phyloP scores from a whole-genome alignment of 2,113 vertebrate species.

The Zosterops hypoxanthus region DNA sequence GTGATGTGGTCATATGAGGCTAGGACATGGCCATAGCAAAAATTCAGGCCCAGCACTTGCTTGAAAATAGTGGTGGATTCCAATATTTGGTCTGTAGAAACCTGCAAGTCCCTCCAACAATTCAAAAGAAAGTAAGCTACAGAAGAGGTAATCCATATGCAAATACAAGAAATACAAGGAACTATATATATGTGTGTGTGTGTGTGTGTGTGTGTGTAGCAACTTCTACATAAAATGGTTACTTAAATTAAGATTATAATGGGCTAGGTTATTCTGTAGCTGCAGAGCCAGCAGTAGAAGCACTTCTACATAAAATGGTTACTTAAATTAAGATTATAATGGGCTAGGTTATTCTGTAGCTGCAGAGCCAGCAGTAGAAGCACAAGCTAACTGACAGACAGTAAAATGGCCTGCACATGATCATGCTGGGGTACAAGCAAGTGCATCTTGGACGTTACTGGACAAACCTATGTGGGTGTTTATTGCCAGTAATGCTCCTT shows the following conservation, averaged over 20 bases:
- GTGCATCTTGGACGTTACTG: neutral
- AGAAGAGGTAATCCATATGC: neutral
- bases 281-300: neutral
- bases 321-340: neutral
- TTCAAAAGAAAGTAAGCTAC: neutral
- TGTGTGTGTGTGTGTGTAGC: no score
- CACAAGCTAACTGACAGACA: neutral
- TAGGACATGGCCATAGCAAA: neutral
- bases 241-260: neutral
- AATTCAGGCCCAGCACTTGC: neutral
- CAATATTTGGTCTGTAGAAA: neutral
- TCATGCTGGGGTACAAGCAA: neutral
- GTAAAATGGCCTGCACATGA: neutral
- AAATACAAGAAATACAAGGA: neutral
- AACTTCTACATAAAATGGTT: neutral
- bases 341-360: neutral
- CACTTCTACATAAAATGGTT: neutral
- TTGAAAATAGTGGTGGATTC: neutral
- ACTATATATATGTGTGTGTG: neutral
- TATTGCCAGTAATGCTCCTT: neutral
- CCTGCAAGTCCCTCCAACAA: neutral
- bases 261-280: neutral
- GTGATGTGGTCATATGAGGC: fast-evolving
- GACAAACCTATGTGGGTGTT: neutral
- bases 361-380: neutral